Evolutionary conservation across 2,113 vertebrate genomes (phyloP), one percentile per base, ranked within the genome.

Genomic region (Panthera tigris): DNA sequence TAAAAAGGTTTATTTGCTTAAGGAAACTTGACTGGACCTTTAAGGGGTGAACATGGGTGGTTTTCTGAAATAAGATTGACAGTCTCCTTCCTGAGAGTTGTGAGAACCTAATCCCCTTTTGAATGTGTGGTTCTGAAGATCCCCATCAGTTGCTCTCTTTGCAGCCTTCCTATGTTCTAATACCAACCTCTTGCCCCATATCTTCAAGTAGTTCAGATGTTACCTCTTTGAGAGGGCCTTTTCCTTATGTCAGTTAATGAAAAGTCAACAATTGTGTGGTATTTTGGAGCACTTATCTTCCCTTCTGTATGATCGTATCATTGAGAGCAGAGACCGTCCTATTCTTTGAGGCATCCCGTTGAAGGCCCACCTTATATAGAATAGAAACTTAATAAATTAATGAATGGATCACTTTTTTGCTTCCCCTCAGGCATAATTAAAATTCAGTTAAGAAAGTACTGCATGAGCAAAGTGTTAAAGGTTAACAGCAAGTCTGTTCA

Each of bases 401-500:
- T 91, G 31, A 95, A 63, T 63, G 25, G 9, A 92, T 94, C 85
- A 73, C 36, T 78, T 96, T 89, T 96, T 96, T 8, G 45, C 61
- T 97, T 96, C 29, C 33, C 15, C 4, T 73, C 31, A 95, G 68
- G 36, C 66, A 91, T 97, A 96, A 97, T 97, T 96, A 97, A 96
- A 97, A 96, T 93, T 90, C 92, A 57, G 50, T 74, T 95, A 79
- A 95, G 88, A 96, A 96, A 97, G 36, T 36, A 93, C 52, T 68
- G 14, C 29, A 74, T 76, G 61, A 96, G 16, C 48, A 94, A 93
- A 90, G 73, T 89, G 52, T 97, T 94, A 96, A 94, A 98, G 91
- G 94, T 92, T 96, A 97, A 89, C 74, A 66, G 61, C 65, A 93
- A 92, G n/a, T 91, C 95, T 97, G 81, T 98, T 98, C 96, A 96